These are phyloP conservation scores for Gadopsis marmoratus DNA, from an alignment of 2,797 vertebrate genomes.

Conservation along the genomic window DNA sequence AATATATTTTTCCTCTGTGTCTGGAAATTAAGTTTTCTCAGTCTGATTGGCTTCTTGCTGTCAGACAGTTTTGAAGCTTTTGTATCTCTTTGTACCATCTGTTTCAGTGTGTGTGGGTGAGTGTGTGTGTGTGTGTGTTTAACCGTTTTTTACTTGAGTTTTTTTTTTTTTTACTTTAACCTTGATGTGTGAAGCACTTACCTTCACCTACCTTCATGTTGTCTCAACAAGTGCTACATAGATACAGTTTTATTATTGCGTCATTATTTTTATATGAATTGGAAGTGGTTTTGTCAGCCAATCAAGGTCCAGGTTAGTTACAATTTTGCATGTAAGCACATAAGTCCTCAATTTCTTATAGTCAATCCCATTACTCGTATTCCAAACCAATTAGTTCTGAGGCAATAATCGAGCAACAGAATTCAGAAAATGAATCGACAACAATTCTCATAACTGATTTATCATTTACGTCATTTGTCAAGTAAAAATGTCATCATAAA, in stretches of 20 bases:
- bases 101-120: background rate
- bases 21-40: background rate
- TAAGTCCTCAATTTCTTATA: no score
- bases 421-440: background rate
- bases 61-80: conserved; percentile 1
- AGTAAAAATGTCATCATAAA: background rate
- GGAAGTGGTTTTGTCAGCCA: background rate
- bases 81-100: background rate
- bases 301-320: background rate
- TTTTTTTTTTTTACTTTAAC: background rate
- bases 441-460: background rate
- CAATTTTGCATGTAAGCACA: background rate
- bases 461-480: background rate
- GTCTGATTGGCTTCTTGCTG: conserved; percentile 1
- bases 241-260: background rate
- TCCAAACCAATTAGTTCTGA: background rate
- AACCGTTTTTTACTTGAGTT: background rate
- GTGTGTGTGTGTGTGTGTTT: background rate
- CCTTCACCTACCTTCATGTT: no score
- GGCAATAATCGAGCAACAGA: background rate
- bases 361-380: no score
- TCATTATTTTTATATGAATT: background rate
- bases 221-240: no score
- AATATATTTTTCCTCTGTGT: background rate
- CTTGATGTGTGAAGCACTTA: background rate